Evolutionary conservation across 2,888 invertebrate genomes (phyloP), one percentile per base, ranked within the genome.

Genomic region (Chaitophorus viminalis): DNA sequence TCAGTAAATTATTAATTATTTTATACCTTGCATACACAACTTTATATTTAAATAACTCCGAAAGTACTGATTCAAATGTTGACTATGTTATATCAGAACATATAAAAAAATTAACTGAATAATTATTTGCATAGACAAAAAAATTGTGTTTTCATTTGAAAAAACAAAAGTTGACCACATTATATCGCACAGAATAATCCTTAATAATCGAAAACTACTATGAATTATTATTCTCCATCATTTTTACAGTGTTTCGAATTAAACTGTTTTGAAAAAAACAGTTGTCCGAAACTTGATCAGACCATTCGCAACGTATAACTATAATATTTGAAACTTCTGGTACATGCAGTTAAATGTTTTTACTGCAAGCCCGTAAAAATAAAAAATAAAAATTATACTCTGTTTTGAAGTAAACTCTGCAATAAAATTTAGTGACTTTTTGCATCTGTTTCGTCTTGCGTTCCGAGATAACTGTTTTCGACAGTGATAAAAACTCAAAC

Each of bases 361-460:
- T 83, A 75, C 74, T 60, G 76, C 25, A 11, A 5, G 25, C 46
- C 46, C 65, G 52, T n/a, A 33, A 60, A 25, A 75, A 46, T 68
- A 76, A 76, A 11, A 65, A 72, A 31, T 31, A 31, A 11, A 4
- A 6, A 2, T 2, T 17, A 31, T 76, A 33, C n/a, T 76, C 6
- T 2, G 17, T 85, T 68, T 68, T 76, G 68, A 68, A 85, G 68
- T 68, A 77, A 85, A 77, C 46, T 77, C 46, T 29, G 78, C 39
- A 86, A 79, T 86, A 86, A 79, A 86, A 79, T 36, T 36, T 54
- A 39, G 86, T 78, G 86, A 86, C 72, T 86, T 79, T 78, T 70
- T 85, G 77, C 77, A 85, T 85, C 52, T 77, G 85, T 78, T 86
- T 36, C 25, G 29, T 52, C 29, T 18, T 65, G 5, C 36, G 33